Evolutionary conservation across 2,888 invertebrate species (phyloP), one percentile per base, ranked within the genome.

Genomic region (Seira sanloemensis): DNA sequence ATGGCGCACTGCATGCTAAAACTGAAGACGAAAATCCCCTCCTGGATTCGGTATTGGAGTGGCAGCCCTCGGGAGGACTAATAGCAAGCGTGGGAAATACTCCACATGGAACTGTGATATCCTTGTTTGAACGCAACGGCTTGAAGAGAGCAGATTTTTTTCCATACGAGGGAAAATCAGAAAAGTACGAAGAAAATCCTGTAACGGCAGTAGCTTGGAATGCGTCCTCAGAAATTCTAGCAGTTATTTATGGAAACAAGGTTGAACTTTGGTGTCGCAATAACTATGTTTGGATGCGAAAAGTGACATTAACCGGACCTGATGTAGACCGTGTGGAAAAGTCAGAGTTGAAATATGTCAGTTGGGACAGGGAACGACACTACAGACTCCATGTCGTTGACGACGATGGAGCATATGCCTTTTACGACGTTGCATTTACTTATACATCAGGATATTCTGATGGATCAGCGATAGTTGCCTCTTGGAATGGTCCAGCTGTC

Each of bases 271-370:
- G 89, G 89, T 82, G 84, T 25, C 71, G 89, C 21, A 86, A 86
- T 25, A 89, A 89, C 77, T 89, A 89, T 62, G 78, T 81, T 9
- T 89, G 89, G 89, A 89, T 89, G 89, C 75, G 84, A 12, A 89
- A 89, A 81, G 24, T 76, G 21, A 86, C 78, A 16, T 66, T 88
- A 23, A 12, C n/a, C 12, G 69, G 80, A 4, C 50, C 58, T 7
- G 68, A 25, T 16, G 75, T 27, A 7, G n/a, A 58, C 1, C 2
- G 23, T 19, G 9, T 21, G n/a, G 9, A 1, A 7, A 50, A 12
- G 1, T 18, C 18, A 19, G 65, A 62, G 37, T 27, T 74, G 25
- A 24, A 16, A 4, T 68, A 68, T 80, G 54, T 23, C 21, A 19
- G 12, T 5, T 80, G 80, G 80, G 80, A 80, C 26, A 58, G 62